These are phyloP conservation scores for Gari tellinella DNA, from an alignment of 2,888 invertebrate species.

Conservation along the genomic window DNA sequence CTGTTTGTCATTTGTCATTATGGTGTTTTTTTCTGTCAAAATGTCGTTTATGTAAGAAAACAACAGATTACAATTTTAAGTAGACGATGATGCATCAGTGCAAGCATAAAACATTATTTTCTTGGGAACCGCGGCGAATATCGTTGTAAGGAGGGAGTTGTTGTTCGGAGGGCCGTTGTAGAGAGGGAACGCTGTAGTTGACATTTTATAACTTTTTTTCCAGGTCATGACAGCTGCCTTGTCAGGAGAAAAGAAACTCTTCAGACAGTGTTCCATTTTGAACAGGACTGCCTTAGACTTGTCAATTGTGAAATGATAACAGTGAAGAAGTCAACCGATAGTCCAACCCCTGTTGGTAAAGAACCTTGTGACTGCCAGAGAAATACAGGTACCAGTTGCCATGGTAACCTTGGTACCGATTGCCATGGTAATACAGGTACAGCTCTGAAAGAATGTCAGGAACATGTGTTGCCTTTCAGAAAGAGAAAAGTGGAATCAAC, in stretches of 20 bases:
- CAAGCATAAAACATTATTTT: too few species aligned
- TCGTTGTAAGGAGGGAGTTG: too few species aligned
- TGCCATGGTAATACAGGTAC: not conserved
- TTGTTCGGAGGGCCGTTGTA: too few species aligned
- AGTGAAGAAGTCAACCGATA: too few species aligned
- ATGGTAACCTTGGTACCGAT: not conserved
- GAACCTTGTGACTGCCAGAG: not conserved
- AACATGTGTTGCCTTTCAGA: conserved; percentile 42
- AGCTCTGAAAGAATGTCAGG: conserved; percentile 23
- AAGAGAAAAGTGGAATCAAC: conserved; percentile 48
- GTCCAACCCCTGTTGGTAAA: not conserved
- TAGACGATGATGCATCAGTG: too few species aligned
- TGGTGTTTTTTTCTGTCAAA: too few species aligned
- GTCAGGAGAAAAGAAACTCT: conserved; percentile 63
- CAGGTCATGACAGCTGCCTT: conserved; percentile 60
- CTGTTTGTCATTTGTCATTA: too few species aligned
- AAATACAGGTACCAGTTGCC: not conserved
- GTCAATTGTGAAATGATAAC: conserved; percentile 36
- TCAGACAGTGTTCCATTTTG: conserved; percentile 53
- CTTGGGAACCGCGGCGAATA: too few species aligned
- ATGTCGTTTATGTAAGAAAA: too few species aligned
- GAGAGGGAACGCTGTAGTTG: too few species aligned
- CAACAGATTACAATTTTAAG: too few species aligned
- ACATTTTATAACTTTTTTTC: too few species aligned
- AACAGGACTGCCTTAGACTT: conserved; percentile 55